These are phyloP conservation scores for Hestina assimilis DNA, from an alignment of 1,140 invertebrate genomes.

Conservation along the genomic window DNA sequence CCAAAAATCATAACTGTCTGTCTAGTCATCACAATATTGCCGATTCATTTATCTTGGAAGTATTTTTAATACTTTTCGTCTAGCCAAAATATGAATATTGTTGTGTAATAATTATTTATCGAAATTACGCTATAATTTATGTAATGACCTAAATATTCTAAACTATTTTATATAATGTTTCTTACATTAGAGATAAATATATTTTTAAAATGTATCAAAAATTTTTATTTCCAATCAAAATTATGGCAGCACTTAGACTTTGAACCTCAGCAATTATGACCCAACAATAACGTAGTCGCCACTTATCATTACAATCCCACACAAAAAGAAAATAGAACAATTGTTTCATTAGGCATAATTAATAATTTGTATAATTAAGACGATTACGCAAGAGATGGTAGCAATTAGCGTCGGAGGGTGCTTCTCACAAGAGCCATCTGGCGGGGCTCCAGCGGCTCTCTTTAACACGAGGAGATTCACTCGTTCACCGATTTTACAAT, in stretches of 20 bases:
- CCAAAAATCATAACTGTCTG: slow-evolving; percentile 4
- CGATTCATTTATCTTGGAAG: neutral
- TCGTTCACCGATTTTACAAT: slow-evolving; percentile 36
- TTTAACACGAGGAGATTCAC: slow-evolving; percentile 35
- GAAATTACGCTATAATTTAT: too few relatives aligned
- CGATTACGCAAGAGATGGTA: slow-evolving; percentile 66
- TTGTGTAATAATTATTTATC: neutral
- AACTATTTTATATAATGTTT: too few relatives aligned
- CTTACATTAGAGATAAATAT: too few relatives aligned
- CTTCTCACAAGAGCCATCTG: slow-evolving; percentile 61
- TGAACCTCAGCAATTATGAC: neutral
- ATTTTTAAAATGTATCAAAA: too few relatives aligned
- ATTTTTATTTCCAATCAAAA: neutral
- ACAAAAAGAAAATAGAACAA: slow-evolving; percentile 23
- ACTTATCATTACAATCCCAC: slow-evolving; percentile 1
- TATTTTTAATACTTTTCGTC: slow-evolving; percentile 4
- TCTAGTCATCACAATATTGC: slow-evolving; percentile 3
- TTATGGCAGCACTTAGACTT: neutral
- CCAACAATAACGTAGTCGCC: neutral
- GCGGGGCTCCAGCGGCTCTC: slow-evolving; percentile 57
- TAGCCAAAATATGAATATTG: neutral
- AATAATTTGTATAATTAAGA: slow-evolving; percentile 68
- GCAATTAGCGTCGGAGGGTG: slow-evolving; percentile 67
- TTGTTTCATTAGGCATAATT: slow-evolving; percentile 54
- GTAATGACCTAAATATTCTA: too few relatives aligned